A percentile compares a stretch with the other conserved stretches of the same genome.
These are phyloP conservation scores for Hypocryptadius cinnamomeus DNA, from an alignment of 2,113 vertebrate species.

Conservation along the genomic window DNA sequence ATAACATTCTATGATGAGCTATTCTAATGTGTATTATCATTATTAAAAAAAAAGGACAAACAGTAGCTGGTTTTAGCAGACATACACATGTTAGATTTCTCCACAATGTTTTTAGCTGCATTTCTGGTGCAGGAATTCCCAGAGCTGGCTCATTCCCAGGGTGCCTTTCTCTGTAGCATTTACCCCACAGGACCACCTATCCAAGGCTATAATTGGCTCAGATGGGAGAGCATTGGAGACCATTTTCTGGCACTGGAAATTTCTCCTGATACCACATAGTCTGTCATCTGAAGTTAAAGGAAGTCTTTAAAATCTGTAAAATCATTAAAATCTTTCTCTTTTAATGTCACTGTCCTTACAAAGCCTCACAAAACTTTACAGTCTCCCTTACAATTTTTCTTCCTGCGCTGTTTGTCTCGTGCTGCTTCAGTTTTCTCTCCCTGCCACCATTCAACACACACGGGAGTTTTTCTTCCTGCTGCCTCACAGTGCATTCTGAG, in stretches of 20 bases:
- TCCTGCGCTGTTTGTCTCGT: rapidly evolving
- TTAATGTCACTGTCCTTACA: neutral
- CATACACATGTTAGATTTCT: neutral
- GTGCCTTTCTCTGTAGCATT: neutral
- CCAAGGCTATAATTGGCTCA: neutral
- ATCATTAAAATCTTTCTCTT: neutral
- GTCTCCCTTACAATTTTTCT: neutral
- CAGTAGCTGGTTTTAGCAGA: neutral
- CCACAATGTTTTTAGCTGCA: neutral
- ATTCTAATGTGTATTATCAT: neutral
- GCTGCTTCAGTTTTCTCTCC: neutral
- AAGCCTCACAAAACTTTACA: neutral
- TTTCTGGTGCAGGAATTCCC: neutral
- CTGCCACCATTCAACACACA: neutral
- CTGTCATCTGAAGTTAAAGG: neutral
- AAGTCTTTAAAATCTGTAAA: neutral
- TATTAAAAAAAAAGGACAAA: neutral
- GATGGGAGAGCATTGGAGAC: neutral
- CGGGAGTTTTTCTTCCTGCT: neutral
- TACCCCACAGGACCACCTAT: neutral
- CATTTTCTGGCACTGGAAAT: neutral
- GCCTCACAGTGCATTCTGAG: neutral
- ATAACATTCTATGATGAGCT: neutral
- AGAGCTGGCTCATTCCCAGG: neutral
- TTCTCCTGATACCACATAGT: neutral